A percentile compares a stretch with the other conserved stretches of the same genome.
phyloP scores from a whole-genome alignment of 1,140 invertebrate genomes.

The Panagrolaimus sp. region DNA sequence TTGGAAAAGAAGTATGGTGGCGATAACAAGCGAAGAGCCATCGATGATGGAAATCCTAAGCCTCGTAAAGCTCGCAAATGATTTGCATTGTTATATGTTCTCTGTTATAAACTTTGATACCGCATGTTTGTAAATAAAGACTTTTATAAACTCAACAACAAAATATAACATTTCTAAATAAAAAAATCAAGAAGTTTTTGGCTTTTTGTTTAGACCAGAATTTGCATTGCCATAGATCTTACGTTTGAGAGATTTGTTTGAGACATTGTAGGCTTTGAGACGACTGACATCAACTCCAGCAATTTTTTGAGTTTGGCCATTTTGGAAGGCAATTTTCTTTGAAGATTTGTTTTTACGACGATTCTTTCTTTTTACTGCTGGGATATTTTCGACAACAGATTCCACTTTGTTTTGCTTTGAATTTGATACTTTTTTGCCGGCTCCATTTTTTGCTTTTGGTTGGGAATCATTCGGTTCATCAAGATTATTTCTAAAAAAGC shows the following conservation, averaged over 20 bases:
- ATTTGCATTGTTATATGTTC: background rate
- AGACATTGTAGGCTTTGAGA: constrained; percentile 15
- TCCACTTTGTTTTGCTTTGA: background rate
- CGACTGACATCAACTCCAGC: background rate
- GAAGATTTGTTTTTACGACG: background rate
- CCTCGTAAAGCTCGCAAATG: background rate
- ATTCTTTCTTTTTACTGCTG: background rate
- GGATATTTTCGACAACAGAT: constrained; percentile 2
- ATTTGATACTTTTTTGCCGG: background rate
- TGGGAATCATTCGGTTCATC: background rate
- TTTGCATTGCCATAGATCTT: background rate
- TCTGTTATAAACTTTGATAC: background rate
- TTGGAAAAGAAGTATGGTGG: constrained; percentile 32
- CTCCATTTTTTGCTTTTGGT: background rate
- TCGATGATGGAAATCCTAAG: background rate
- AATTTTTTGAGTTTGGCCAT: background rate
- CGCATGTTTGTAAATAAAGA: background rate
- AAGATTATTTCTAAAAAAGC: constrained; percentile 9
- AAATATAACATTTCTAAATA: background rate
- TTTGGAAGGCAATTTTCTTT: background rate
- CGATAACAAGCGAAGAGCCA: constrained; percentile 1
- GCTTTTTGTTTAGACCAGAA: background rate
- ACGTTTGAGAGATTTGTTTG: background rate
- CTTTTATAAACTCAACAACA: constrained; percentile 15
- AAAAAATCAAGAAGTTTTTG: background rate